Percentiles rank a stretch among this genome's conserved stretches.
Conservation (phyloP, 2,888 invertebrate genomes). For the Abscondita cerata region DNA sequence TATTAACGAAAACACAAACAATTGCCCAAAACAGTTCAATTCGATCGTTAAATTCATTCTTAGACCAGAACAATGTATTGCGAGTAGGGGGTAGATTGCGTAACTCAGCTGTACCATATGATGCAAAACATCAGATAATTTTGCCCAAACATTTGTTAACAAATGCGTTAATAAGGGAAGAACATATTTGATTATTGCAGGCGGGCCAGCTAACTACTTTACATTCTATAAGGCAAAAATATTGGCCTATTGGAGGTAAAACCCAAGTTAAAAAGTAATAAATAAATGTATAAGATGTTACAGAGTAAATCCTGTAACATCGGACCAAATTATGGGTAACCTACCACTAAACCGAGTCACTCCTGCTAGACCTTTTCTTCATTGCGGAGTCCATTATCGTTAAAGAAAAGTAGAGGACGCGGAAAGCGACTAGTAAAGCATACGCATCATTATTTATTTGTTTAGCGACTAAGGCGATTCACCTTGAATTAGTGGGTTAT, state of each 20-base stretch:
- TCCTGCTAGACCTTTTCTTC: slow-evolving; percentile 19
- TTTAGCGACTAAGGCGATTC: slow-evolving; percentile 43
- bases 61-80: no score
- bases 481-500: slow-evolving; percentile 46
- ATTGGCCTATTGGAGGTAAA: slow-evolving; percentile 36
- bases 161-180: slow-evolving; percentile 26
- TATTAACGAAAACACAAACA: no score
- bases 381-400: slow-evolving; percentile 34
- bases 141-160: slow-evolving; percentile 33
- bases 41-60: no score
- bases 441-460: slow-evolving; percentile 45
- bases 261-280: slow-evolving; percentile 23
- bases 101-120: slow-evolving; percentile 32
- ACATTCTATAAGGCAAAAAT: slow-evolving; percentile 35
- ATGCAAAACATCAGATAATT: slow-evolving; percentile 37
- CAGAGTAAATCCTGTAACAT: slow-evolving; percentile 18
- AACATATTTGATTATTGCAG: slow-evolving; percentile 34
- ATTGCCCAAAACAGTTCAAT: no score
- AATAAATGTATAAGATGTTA: slow-evolving; percentile 33
- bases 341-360: slow-evolving; percentile 20
- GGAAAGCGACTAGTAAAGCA: slow-evolving; percentile 30
- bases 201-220: slow-evolving; percentile 34
- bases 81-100: slow-evolving; percentile 36
- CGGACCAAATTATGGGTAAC: slow-evolving; percentile 25
- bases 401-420: slow-evolving; percentile 31